phyloP scores from a whole-genome alignment of 2,113 vertebrate genomes.

The Physeter macrocephalus region DNA sequence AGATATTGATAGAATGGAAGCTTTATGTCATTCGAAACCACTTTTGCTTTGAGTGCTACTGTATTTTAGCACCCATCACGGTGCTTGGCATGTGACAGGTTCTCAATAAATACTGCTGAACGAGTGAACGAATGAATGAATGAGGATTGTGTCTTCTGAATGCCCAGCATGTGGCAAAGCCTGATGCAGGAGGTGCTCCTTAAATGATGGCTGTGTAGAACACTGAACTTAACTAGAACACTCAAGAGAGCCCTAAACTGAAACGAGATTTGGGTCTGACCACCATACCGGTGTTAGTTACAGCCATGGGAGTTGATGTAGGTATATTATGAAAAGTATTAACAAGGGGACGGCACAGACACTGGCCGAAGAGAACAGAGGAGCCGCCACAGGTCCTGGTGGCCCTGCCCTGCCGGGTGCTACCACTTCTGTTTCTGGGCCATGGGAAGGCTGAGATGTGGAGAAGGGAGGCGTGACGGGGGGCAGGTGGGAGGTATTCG shows the following conservation, averaged over 20 bases:
- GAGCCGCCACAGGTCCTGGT: rapidly evolving
- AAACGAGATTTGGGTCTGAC: not conserved
- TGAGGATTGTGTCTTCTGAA: rapidly evolving
- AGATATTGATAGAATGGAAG: too few species aligned
- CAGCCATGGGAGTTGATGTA: too few species aligned
- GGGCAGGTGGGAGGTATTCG: not conserved
- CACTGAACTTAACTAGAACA: not conserved
- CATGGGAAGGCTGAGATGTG: too few species aligned
- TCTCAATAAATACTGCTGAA: not conserved
- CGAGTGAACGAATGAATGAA: not conserved
- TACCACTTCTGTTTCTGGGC: not conserved
- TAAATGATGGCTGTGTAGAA: too few species aligned
- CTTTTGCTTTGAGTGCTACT: not conserved
- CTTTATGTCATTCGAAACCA: not conserved
- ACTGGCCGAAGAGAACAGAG: rapidly evolving
- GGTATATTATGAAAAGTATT: not conserved
- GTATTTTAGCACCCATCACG: too few species aligned
- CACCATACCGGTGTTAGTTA: not conserved
- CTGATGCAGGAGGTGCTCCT: not conserved
- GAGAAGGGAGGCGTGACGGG: not conserved
- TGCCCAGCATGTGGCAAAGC: not conserved
- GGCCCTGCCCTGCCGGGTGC: not conserved
- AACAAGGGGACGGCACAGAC: not conserved
- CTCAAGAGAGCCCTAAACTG: not conserved
- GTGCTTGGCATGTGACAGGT: not conserved